Conservation (phyloP, 2,113 vertebrate species). For the Dinomys branickii region DNA sequence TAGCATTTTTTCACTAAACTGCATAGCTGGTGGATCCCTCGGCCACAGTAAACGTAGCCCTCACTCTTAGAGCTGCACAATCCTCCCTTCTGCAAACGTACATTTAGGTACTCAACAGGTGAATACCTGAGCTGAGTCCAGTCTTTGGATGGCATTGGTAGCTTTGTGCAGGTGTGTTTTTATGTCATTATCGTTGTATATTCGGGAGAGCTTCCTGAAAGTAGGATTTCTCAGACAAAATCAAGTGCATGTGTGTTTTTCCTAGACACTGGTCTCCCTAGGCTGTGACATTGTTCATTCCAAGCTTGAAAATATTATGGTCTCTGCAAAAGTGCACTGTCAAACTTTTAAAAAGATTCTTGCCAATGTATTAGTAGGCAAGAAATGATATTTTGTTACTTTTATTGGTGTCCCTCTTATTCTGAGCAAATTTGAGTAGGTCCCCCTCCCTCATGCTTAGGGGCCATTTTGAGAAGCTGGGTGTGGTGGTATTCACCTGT, state of each 20-base stretch:
- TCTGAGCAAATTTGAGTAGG: background rate
- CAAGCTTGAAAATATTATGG: background rate
- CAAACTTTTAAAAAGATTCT: background rate
- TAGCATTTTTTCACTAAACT: background rate
- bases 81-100: too few species aligned
- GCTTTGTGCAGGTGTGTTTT: background rate
- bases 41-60: background rate
- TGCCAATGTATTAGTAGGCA: background rate
- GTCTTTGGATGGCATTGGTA: background rate
- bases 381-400: background rate
- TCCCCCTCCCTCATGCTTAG: background rate
- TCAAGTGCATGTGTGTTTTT: background rate
- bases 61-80: too few species aligned
- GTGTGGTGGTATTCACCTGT: too few species aligned
- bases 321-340: background rate
- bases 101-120: background rate
- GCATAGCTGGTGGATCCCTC: rapidly evolving
- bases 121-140: background rate
- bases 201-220: background rate
- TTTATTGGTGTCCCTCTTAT: background rate
- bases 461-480: background rate
- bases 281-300: background rate
- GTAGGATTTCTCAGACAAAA: background rate
- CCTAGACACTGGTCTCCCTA: background rate
- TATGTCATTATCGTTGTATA: background rate